A percentile compares a stretch with the other conserved stretches of the same genome.
Evolutionary conservation across 2,797 vertebrate species (phyloP).

Genomic region (Margarornis squamiger): DNA sequence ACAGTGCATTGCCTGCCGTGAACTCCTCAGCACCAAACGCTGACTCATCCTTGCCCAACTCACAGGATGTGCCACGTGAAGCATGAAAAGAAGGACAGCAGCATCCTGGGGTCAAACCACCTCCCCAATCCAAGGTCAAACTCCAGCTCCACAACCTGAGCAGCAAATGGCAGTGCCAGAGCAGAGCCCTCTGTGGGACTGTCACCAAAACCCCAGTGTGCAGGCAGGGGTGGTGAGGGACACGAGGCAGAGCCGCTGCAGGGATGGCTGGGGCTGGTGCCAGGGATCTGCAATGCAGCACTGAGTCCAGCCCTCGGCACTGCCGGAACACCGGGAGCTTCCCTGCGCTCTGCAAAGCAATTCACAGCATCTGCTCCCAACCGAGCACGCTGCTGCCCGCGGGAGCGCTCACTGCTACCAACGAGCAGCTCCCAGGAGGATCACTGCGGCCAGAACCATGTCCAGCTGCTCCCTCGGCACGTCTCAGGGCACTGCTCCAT

Average conservation of each 20-base stretch:
- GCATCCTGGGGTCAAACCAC: not conserved
- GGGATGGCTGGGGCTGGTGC: not conserved
- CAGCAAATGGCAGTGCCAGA: not conserved
- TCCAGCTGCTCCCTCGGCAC: not conserved
- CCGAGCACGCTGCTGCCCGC: not conserved
- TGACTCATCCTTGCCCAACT: not conserved
- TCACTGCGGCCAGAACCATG: rapidly evolving
- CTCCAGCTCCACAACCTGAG: not conserved
- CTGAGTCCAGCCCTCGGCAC: not conserved
- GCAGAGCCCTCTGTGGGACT: not conserved
- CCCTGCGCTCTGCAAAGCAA: not conserved
- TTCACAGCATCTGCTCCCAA: not conserved
- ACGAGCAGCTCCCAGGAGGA: not conserved
- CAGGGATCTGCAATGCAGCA: constrained; percentile 53
- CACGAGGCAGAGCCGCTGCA: not conserved
- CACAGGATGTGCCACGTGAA: rapidly evolving
- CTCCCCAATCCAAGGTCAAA: not conserved
- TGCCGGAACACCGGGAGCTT: not conserved
- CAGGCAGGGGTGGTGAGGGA: not conserved
- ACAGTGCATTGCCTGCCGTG: rapidly evolving
- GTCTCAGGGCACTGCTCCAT: not conserved
- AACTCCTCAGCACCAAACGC: rapidly evolving
- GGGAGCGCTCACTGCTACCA: not conserved
- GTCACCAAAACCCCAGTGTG: not conserved
- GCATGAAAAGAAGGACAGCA: not conserved